Evolutionary conservation across 2,888 invertebrate genomes (phyloP), one percentile per base, ranked within the genome.

Genomic region (Sphaerophoria taeniata): DNA sequence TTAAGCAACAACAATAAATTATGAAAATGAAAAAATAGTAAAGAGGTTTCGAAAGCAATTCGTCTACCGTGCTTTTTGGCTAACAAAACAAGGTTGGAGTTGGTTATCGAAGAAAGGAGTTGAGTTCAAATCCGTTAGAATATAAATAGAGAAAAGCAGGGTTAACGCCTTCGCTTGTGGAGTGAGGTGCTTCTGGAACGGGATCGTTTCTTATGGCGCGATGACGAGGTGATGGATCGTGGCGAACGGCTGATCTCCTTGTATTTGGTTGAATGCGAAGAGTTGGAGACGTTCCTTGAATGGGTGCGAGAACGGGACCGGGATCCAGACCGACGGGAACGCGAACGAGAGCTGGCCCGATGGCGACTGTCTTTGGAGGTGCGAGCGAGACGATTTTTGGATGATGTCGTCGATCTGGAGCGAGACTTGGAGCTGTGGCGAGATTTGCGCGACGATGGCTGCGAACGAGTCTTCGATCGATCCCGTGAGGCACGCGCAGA

Each of bases 201-300:
- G 12, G 87, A 87, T 14, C 84, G 75, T 39, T 87, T 84, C 65
- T 87, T 84, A 43, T 67, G 73, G 12, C 75, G 79, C 14, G 77
- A 72, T 12, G 87, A 76, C 0, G 87, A 87, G 0, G 87, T 83
- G 5, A 77, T 83, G n/a, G 87, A 87, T 16, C 65, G 87, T 11
- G 87, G 87, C 45, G 90, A 90, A 36, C 89, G 89, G 56, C 88
- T 88, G 2, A 88, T 75, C 75, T 87, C 76, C 12, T 75, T 87
- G 34, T 84, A 82, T 76, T 87, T 88, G 11, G 85, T 88, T 14
- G 87, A 70, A 65, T 87, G 81, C 51, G 87, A 87, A 39, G 88
- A 87, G 47, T 86, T 87, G 7, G 87, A 81, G 55, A 82, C 56
- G 60, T 87, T 53, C 80, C 81, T 87, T 31, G 89, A 89, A 12